phyloP scores from a whole-genome alignment of 2,888 invertebrate genomes.

The Drosophila niveifrons region DNA sequence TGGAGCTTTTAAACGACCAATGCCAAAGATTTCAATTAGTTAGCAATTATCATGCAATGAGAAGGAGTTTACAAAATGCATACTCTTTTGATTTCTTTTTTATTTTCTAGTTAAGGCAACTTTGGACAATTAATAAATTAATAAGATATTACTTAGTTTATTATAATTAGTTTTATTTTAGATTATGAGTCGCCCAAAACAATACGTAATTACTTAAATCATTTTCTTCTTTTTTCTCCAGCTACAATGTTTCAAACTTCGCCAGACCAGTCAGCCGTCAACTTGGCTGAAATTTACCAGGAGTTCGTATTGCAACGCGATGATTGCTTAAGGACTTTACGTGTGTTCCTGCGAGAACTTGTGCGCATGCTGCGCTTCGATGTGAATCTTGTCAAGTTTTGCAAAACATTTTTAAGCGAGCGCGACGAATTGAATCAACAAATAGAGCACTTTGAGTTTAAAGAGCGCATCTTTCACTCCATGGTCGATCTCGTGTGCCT shows the following conservation, averaged over 20 bases:
- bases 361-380: constrained; percentile 93
- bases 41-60: no score
- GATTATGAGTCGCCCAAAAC: no score
- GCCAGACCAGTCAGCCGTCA: constrained; percentile 92
- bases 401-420: constrained; percentile 90
- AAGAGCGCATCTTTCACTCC: constrained; percentile 93
- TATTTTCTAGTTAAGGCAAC: no score
- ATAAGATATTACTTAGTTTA: background rate
- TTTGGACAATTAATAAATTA: no score
- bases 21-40: background rate
- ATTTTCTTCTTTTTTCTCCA: constrained; percentile 35
- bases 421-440: constrained; percentile 87
- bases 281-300: constrained; percentile 93
- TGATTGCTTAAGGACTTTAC: constrained; percentile 94
- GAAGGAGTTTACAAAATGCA: no score
- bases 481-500: constrained; percentile 94
- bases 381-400: constrained; percentile 92
- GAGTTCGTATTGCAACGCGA: constrained; percentile 95
- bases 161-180: background rate
- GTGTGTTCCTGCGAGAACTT: constrained; percentile 94
- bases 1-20: background rate
- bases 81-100: no score
- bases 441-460: constrained; percentile 89
- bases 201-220: no score
- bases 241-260: constrained; percentile 94